Conservation (phyloP, 2,797 vertebrate species). For the Sebastes minor region DNA sequence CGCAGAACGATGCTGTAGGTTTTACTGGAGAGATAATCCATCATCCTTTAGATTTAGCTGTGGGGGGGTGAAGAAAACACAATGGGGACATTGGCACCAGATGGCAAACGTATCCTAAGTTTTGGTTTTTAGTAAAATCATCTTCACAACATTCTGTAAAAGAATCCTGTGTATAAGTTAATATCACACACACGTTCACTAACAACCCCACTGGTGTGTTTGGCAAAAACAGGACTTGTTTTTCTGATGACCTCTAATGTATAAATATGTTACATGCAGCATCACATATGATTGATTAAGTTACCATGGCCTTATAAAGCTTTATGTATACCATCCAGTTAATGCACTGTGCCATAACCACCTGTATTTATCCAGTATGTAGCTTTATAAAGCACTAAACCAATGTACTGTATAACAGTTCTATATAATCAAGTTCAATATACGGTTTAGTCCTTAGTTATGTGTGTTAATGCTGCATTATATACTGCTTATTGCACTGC, state of each 20-base stretch:
- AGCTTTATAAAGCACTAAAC: background rate
- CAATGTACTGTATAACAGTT: constrained; percentile 5
- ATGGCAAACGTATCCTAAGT: too few species aligned
- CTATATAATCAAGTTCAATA: background rate
- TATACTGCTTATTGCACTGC: constrained; percentile 23
- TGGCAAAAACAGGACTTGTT: background rate
- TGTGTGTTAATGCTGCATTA: background rate
- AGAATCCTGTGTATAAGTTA: background rate
- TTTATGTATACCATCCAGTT: background rate
- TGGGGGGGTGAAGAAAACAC: too few species aligned
- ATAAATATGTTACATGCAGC: background rate
- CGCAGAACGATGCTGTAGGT: background rate
- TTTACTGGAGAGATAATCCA: background rate
- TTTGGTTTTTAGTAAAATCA: background rate
- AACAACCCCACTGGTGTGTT: background rate
- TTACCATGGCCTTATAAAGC: constrained; percentile 23
- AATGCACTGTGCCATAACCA: constrained; percentile 21
- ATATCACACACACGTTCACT: background rate
- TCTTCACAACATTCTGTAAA: background rate
- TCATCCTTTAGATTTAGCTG: background rate
- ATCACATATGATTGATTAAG: constrained; percentile 5
- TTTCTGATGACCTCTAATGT: background rate
- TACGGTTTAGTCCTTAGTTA: background rate
- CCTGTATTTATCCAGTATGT: constrained; percentile 20
- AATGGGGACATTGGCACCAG: too few species aligned